Base-by-base conservation (phyloP, 2,797 vertebrate genomes). In the Enteromius afrohamiltoni region DNA sequence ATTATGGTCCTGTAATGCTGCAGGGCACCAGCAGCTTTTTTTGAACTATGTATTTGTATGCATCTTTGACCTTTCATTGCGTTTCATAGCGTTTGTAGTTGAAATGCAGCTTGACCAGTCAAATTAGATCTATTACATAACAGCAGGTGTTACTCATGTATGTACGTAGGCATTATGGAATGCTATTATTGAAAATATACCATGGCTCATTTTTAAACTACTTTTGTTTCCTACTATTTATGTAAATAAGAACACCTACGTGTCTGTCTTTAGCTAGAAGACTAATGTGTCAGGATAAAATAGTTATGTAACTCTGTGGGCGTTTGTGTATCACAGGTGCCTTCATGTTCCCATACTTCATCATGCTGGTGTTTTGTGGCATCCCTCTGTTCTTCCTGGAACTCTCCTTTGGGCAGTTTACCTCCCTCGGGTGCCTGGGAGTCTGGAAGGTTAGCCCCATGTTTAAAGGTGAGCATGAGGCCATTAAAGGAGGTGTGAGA, bases 301-400 rank as follows among this genome's bases (percentile, higher is more conserved):
- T n/a, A 7, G 16, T 83, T 83, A 67, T 45, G 26, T 47, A 77
- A 83, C 82, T 31, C 60, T 53, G 23, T 81, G n/a, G 9, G 55
- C 85, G 42, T 7, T 83, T 89, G 6, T 45, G 37, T 85, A 51
- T 83, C 78, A 1, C 29, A 99, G 98, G 98, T 88, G 98, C 98
- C 89, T 99, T 99, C 95, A 96, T 99, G 97, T 94, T 99, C 70
- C 98, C 98, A 3, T 99, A 99, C 91, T 97, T 99, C 91, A 96
- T 99, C 94, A 99, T 99, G 98, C 91, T 99, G 90, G 95, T 98
- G 74, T 99, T 99, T 91, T 99, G 98, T 0, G 98, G 98, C 69
- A 98, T 99, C 83, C 98, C 98, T 0, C 96, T 99, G 87, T 99
- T 99, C 94, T 99, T 99, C 93, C 95, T 99, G 87, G 98, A 99